Evolutionary conservation across 2,113 vertebrate species (phyloP), one percentile per base, ranked within the genome.

Genomic region (Pyxicephalus adspersus): DNA sequence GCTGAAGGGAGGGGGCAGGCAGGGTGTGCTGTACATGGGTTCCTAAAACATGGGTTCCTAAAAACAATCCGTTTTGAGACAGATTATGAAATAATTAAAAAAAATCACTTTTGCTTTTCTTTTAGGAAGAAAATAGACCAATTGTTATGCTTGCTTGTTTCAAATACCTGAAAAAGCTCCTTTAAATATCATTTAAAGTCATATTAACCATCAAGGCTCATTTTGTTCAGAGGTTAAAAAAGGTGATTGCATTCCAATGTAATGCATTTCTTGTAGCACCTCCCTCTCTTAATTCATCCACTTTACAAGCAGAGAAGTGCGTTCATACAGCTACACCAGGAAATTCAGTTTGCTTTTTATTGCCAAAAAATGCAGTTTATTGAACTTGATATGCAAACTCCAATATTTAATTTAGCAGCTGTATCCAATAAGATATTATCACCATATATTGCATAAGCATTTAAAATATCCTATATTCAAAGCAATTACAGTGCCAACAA

Each of bases 351-450:
- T 29, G 22, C 20, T 23, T 51, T 65, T 80, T 51, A 38, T 79
- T 13, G 64, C 64, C 26, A 77, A 64, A 76, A 64, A 50, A 65
- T 65, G 25, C 20, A 55, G 51, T 52, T 55, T n/a, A 78, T 55
- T 78, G 63, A 58, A 55, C 76, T 68, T 79, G 52, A 78, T 55
- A 38, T 57, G 58, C 13, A 26, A 54, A 54, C 63, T 28, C 29
- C 34, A 45, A 34, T 79, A 68, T 79, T 26, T 79, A 22, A 70
- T 38, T 57, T 54, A 45, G 45, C 77, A 79, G 77, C 64, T 79
- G 64, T 67, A 29, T 68, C 29, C 55, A 79, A 60, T 79, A 55
- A 68, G 76, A 78, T 68, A 79, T 68, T 79, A 58, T 79, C 65
- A 60, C 18, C 50, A 7, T 58, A 58, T 54, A 50, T 60, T 79